Evolutionary conservation across 2,888 invertebrate genomes (phyloP), one percentile per base, ranked within the genome.

Genomic region (Abscondita cerata): DNA sequence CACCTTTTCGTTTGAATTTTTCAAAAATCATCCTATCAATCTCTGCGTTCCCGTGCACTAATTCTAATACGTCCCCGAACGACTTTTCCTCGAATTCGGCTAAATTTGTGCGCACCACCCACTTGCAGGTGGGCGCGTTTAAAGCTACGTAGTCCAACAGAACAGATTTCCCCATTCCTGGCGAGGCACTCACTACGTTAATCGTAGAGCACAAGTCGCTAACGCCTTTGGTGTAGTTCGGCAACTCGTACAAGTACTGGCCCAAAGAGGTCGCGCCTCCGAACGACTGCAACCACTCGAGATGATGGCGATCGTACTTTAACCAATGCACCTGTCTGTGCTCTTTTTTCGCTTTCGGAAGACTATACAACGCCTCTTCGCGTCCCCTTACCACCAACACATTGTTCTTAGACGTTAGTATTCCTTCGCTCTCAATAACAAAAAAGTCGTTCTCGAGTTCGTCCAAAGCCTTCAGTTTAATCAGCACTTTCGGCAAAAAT

Each of bases 81-180:
- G 50, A 40, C 1, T 51, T 36, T 6, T 36, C 15, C 5, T 51
- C 25, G 6, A 25, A 13, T 19, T 59, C 53, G 2, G 38, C 46
- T 2, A 59, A 19, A 16, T 47, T 15, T 36, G 57, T 46, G 40
- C 18, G 18, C 8, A 57, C 1, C 12, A 57, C 44, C 61, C 61
- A 61, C n/a, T 20, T 9, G 31, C 20, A 31, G 1, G 20, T 19
- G 11, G 52, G 38, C 1, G 44, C 52, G 9, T 20, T 6, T 1
- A n/a, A 16, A 11, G 61, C 61, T 8, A 61, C 16, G 11, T 25
- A 44, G 15, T 46, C 31, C 19, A 61, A 18, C 6, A 47, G 25
- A 2, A 25, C 19, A 12, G 56, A 31, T 34, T 61, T 61, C n/a
- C 61, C 61, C 46, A 40, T 48, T 8, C 61, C 61, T 4, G 61